These are phyloP conservation scores for Cephus cinctus DNA, from an alignment of 1,140 invertebrate species.

Conservation along the genomic window DNA sequence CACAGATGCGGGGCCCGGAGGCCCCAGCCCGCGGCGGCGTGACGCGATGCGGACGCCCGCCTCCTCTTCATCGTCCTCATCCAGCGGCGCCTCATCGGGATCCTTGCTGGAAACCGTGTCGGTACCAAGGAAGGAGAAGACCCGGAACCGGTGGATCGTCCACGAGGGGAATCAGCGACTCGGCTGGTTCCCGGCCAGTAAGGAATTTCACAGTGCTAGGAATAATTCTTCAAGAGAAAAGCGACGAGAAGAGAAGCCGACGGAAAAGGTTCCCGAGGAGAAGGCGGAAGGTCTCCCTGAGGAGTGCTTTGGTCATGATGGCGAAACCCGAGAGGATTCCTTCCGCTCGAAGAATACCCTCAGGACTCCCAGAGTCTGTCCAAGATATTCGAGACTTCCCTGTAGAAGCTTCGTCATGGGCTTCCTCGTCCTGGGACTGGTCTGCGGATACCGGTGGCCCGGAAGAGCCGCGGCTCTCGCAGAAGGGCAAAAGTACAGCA, in stretches of 20 bases:
- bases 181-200: too few species aligned
- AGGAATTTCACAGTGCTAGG: neutral
- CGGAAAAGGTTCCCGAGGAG: neutral
- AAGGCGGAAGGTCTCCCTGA: neutral
- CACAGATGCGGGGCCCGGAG: conserved; percentile 50
- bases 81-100: too few species aligned
- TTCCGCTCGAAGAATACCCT: neutral
- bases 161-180: too few species aligned
- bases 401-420: conserved; percentile 26
- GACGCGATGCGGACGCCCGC: conserved; percentile 55
- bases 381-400: too few species aligned
- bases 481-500: conserved; percentile 71
- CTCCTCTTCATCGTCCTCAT: conserved; percentile 38
- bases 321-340: too few species aligned
- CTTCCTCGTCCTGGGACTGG: conserved; percentile 54
- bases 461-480: conserved; percentile 40
- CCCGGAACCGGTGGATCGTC: too few species aligned
- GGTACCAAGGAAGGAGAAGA: neutral
- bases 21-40: conserved; percentile 51
- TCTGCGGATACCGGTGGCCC: conserved; percentile 41
- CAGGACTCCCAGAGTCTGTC: neutral
- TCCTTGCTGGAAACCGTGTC: conserved; percentile 14
- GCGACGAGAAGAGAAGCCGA: too few species aligned
- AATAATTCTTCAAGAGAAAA: neutral
- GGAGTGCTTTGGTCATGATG: too few species aligned